Evolutionary conservation across 2,113 vertebrate species (phyloP).

Genomic region (Varanus salvator): DNA sequence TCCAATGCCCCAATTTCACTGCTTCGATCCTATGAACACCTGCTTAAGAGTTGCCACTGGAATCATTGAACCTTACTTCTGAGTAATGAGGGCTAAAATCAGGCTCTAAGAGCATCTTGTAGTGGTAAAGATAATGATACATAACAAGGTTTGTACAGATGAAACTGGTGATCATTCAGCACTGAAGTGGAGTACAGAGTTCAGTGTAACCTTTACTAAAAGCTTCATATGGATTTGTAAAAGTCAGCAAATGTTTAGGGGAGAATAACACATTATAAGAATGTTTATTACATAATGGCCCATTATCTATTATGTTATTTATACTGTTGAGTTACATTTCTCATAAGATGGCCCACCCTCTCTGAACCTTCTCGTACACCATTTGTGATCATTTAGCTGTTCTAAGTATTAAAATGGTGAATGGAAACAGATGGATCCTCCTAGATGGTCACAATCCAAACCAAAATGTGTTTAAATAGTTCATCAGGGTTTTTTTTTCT

Average conservation of each 20-base stretch:
- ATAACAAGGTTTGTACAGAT: background rate
- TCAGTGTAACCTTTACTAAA: background rate
- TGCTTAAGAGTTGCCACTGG: background rate
- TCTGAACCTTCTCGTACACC: background rate
- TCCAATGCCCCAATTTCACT: background rate
- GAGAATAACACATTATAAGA: background rate
- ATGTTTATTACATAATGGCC: background rate
- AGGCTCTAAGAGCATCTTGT: background rate
- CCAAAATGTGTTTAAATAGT: conserved; percentile 2
- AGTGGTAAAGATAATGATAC: background rate
- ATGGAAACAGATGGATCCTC: background rate
- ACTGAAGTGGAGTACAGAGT: too few species aligned
- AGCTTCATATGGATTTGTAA: background rate
- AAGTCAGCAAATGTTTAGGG: background rate
- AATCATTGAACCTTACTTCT: background rate
- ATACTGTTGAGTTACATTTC: background rate
- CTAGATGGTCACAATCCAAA: conserved; percentile 3
- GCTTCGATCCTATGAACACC: background rate
- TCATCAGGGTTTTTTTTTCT: background rate
- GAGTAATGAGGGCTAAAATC: background rate
- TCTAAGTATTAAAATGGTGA: background rate
- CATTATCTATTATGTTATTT: background rate
- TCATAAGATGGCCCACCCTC: background rate
- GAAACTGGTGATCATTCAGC: background rate
- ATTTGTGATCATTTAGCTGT: background rate